Conservation (phyloP, 1,140 invertebrate genomes). For the Drosophila lini region DNA sequence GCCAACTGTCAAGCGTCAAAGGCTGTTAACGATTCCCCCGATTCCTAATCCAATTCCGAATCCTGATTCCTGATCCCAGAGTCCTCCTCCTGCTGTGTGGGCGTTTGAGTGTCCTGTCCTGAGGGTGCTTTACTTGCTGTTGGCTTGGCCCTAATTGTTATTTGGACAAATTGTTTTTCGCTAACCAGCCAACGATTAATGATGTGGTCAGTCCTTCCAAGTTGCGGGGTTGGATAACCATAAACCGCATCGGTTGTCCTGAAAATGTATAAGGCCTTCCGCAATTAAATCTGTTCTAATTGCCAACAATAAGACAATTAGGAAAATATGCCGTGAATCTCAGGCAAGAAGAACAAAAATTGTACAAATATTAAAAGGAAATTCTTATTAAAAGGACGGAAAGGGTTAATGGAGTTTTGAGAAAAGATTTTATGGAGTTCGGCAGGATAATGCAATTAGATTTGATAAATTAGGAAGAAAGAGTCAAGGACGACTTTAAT, state of each 20-base stretch:
- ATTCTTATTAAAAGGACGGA: neutral
- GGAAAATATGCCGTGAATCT: constrained; percentile 57
- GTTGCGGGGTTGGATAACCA: constrained; percentile 20
- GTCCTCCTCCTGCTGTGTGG: constrained; percentile 25
- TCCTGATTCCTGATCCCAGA: constrained; percentile 14
- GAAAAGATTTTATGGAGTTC: constrained; percentile 21
- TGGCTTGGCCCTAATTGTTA: constrained; percentile 59
- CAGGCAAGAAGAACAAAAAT: neutral
- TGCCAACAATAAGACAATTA: constrained; percentile 72
- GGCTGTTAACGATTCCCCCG: constrained; percentile 35
- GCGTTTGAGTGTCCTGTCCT: constrained; percentile 31
- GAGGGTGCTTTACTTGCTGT: constrained; percentile 38
- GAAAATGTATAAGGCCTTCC: constrained; percentile 51
- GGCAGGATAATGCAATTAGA: constrained; percentile 1
- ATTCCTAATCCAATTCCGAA: constrained; percentile 7
- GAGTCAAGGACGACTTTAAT: no score
- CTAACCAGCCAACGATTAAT: constrained; percentile 70
- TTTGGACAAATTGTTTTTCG: constrained; percentile 77
- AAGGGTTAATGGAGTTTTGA: constrained; percentile 30
- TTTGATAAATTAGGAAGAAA: neutral
- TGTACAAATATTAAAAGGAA: constrained; percentile 25
- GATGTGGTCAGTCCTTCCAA: constrained; percentile 55
- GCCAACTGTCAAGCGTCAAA: constrained; percentile 65
- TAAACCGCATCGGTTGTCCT: constrained; percentile 68
- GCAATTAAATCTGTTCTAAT: constrained; percentile 70